A percentile compares a stretch with the other conserved stretches of the same genome.
These are phyloP conservation scores for Lagodon rhomboides DNA, from an alignment of 2,797 vertebrate genomes.

Conservation along the genomic window DNA sequence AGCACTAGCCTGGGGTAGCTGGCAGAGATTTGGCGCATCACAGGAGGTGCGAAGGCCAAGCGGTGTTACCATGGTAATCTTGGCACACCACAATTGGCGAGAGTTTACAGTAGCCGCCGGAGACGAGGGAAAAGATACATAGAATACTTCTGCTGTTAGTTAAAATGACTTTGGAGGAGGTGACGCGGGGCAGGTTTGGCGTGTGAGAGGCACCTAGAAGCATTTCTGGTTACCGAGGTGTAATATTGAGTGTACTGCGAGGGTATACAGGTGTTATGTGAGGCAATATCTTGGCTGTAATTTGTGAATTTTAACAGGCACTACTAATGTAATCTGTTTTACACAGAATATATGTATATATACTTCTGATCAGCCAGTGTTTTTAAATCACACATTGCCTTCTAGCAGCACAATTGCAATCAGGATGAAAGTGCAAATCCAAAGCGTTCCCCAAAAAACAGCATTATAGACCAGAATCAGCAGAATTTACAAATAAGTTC, in stretches of 20 bases:
- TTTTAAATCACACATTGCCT: background rate
- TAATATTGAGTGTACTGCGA: background rate
- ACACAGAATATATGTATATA: background rate
- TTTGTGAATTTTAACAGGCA: background rate
- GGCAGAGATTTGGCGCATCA: conserved; percentile 59
- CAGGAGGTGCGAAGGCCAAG: conserved; percentile 41
- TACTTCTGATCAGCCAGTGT: background rate
- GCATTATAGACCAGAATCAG: background rate
- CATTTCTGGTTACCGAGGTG: background rate
- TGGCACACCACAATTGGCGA: conserved; percentile 51
- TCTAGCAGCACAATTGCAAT: background rate
- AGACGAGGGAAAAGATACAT: conserved; percentile 27
- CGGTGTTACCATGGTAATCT: conserved; percentile 73
- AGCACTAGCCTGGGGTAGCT: conserved; percentile 48
- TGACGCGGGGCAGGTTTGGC: background rate
- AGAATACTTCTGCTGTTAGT: conserved; percentile 23
- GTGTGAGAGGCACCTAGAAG: background rate
- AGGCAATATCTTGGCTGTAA: background rate
- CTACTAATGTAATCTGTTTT: background rate
- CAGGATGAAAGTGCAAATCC: background rate
- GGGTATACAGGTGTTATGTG: background rate
- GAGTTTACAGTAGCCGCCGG: conserved; percentile 50
- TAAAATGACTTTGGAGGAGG: background rate
- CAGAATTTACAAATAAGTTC: background rate
- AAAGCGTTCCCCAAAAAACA: background rate